Percentiles rank a stretch among this genome's conserved stretches.
Evolutionary conservation across 2,797 vertebrate genomes (phyloP).

Genomic region (Hydrocynus forskahlii): DNA sequence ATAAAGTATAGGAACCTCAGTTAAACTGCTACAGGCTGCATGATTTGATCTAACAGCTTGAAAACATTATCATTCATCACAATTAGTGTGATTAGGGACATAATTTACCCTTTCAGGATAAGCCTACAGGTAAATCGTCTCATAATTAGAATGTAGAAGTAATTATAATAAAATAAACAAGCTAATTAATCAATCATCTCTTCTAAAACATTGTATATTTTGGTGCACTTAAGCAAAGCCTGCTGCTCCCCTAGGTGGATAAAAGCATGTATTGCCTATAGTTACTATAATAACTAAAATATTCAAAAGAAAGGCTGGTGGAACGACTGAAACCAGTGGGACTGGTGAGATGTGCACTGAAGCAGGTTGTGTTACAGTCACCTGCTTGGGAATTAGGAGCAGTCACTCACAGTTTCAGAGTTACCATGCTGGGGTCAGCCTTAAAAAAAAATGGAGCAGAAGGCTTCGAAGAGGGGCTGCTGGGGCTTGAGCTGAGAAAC

Average conservation of each 20-base stretch:
- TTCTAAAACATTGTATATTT: background rate
- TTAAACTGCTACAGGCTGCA: too few relatives aligned
- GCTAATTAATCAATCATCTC: background rate
- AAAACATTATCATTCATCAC: too few relatives aligned
- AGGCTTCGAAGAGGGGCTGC: background rate
- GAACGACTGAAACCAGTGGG: too few relatives aligned
- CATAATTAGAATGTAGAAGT: too few relatives aligned
- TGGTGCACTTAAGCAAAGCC: background rate
- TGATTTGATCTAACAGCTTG: too few relatives aligned
- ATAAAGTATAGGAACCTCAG: too few relatives aligned
- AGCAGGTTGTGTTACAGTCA: background rate
- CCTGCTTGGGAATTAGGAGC: background rate
- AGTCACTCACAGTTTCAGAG: background rate
- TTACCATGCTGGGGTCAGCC: slow-evolving; percentile 5
- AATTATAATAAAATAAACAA: background rate
- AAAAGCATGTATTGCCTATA: too few relatives aligned
- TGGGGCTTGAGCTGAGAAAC: slow-evolving; percentile 24
- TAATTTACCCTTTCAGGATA: too few relatives aligned
- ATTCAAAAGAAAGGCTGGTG: too few relatives aligned
- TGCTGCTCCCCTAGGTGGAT: background rate
- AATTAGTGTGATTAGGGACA: too few relatives aligned
- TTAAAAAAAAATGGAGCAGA: slow-evolving; percentile 16
- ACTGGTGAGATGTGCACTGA: background rate
- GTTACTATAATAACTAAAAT: background rate
- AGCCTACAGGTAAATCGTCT: too few relatives aligned